Percentiles rank a stretch among this genome's conserved stretches.
phyloP scores from a whole-genome alignment of 1,140 invertebrate genomes.

The Panagrolaimus sp. region DNA sequence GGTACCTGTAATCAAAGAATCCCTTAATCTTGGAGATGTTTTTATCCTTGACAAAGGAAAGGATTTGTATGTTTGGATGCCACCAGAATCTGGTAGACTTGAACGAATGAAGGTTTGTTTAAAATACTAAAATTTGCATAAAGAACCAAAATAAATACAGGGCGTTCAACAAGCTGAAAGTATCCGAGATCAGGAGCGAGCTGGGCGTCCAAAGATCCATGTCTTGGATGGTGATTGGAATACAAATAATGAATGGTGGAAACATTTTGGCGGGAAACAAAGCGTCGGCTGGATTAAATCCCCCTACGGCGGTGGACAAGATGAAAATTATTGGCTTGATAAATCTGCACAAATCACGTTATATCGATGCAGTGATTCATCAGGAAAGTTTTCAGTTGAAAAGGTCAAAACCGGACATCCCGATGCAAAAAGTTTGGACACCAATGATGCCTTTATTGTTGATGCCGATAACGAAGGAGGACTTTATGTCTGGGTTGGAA shows the following conservation, averaged over 20 bases:
- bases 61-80: conserved; percentile 73
- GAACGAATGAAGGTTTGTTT: conserved; percentile 61
- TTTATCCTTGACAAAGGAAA: conserved; percentile 78
- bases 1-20: conserved; percentile 71
- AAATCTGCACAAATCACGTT: conserved; percentile 48
- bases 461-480: conserved; percentile 74
- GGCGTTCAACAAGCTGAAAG: conserved; percentile 47
- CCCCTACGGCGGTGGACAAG: conserved; percentile 45
- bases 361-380: conserved; percentile 20
- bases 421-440: not conserved
- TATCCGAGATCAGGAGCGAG: conserved; percentile 54
- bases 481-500: conserved; percentile 80
- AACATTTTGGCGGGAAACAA: conserved; percentile 52
- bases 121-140: no score
- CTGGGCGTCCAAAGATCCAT: conserved; percentile 52
- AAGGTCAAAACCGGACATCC: not conserved
- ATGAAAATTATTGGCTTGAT: conserved; percentile 55
- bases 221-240: conserved; percentile 56
- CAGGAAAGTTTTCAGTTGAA: not conserved
- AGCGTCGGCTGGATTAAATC: conserved; percentile 38
- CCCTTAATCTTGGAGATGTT: conserved; percentile 82
- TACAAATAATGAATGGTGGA: conserved; percentile 49
- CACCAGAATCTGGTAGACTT: conserved; percentile 60
- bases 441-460: conserved; percentile 75
- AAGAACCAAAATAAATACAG: no score